Base-by-base conservation (phyloP, 2,797 vertebrate species). In the Pempheris klunzingeri region DNA sequence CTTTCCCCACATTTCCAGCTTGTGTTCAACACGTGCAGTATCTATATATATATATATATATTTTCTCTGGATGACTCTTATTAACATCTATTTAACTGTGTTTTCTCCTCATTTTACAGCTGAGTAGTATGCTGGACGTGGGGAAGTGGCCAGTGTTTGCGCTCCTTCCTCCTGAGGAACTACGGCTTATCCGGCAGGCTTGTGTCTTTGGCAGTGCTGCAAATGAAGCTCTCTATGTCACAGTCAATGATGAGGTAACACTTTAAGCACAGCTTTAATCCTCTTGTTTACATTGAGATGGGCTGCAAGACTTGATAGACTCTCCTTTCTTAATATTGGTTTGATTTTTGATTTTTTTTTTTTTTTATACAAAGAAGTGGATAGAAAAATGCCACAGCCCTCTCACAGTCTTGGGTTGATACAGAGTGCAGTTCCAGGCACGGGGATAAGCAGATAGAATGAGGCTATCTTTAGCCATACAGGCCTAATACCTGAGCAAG, bases 131-230 rank as follows among this genome's bases (percentile, higher is more conserved):
- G 98, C 93, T 99, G 94, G 98, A 99, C 94, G 96, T 99, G 92
- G 98, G 97, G 79, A 99, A 99, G 92, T 99, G 98, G 98, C 98
- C 98, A 9, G 96, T 99, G 86, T 99, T 99, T 94, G 98, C 98
- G 46, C 97, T 99, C 67, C 96, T 97, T 87, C 96, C 97, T 81
- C 97, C 96, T 61, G 97, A 98, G 88, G 97, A 98, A 49, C 92
- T 99, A 50, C 95, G 95, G 74, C 95, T 97, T 85, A 96, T 99
- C 90, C 96, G 96, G 65, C 98, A 98, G 87, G 98, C 98, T 70
- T 99, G 98, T 92, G 97, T 99, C 61, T 99, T 98, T 86, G 98
- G 98, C 90, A 97, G 93, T 24, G 96, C 97, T 77, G 98, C 97
- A 53, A 99, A 98, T 57, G 98, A 99, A 93, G 97, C 97, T 67